Conservation (phyloP, 2,797 vertebrate species). For the Lates japonicus region DNA sequence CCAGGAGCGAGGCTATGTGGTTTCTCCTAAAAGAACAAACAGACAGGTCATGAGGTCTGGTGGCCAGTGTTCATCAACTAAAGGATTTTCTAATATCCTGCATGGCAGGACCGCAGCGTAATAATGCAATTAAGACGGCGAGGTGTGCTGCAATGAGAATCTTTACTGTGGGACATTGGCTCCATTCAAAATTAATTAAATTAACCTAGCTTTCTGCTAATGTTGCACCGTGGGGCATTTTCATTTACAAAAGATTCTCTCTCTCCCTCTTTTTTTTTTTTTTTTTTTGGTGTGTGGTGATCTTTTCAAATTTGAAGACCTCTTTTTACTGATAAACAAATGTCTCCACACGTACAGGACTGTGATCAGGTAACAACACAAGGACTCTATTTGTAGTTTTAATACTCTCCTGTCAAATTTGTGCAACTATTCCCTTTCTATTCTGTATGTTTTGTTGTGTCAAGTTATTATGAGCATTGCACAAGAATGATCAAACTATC, state of each 20-base stretch:
- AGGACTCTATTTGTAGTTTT: not conserved
- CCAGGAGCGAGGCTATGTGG: constrained; percentile 23
- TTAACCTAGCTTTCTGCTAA: constrained; percentile 81
- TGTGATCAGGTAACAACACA: constrained; percentile 5
- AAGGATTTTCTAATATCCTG: constrained; percentile 78
- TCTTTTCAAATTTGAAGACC: constrained; percentile 59
- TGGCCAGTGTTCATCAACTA: constrained; percentile 69
- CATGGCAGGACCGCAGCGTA: constrained; percentile 70
- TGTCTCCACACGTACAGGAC: constrained; percentile 2
- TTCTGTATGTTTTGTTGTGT: not conserved
- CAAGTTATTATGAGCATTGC: not conserved
- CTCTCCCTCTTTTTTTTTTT: constrained; percentile 10
- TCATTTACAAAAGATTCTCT: constrained; percentile 73
- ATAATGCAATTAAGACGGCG: constrained; percentile 81
- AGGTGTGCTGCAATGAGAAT: constrained; percentile 79
- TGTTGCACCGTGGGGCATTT: constrained; percentile 75
- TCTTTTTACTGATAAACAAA: constrained; percentile 52
- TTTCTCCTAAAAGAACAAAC: constrained; percentile 26
- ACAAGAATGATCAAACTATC: not conserved
- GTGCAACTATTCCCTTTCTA: not conserved
- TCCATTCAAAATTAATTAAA: constrained; percentile 86
- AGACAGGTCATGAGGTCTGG: constrained; percentile 64
- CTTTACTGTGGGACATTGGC: constrained; percentile 82
- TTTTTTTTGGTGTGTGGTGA: constrained; percentile 57
- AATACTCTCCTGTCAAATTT: not conserved